Base-by-base conservation (phyloP, 2,888 invertebrate species). In the Leptinotarsa haldemani region DNA sequence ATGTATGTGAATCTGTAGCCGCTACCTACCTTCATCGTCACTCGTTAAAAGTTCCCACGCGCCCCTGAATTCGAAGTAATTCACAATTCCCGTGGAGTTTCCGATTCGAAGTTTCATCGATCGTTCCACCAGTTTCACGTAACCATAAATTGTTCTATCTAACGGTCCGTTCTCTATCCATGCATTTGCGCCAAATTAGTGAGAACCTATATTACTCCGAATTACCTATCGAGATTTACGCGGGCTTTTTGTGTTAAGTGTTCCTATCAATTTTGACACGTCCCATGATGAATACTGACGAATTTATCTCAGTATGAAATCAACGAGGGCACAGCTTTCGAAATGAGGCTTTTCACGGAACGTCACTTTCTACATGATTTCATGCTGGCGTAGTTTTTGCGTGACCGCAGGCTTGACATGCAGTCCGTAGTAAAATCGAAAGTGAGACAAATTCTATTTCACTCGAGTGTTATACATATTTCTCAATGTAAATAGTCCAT, bases 161-260 rank as follows among this genome's bases (percentile, higher is more conserved):
- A 61, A 61, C 61, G 61, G 61, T 30, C 61, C 61, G 40, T 61
- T 61, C 61, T 61, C 56, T 40, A 47, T 56, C 53, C n/a, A 53
- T 68, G 68, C 68, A 68, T 68, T 52, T 30, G 53, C 80, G 81
- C 80, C 81, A 82, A 83, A 83, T 83, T 83, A 83, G 80, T 78
- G 80, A 79, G 77, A 77, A 81, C 81, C 80, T 82, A 79, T 82
- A 82, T 83, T 83, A 82, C 80, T 81, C 81, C 80, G 81, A 82
- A 82, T 82, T 83, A 65, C 70, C 70, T 56, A 46, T 53, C 65
- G 75, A 78, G 77, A 79, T 79, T 79, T 79, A 56, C 61, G 77
- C 74, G 71, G 74, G 76, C 77, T 78, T 79, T 79, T 79, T 77
- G 76, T 76, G 76, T 75, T 77, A 79, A 79, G 78, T 78, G 77